Percentiles rank a stretch among this genome's conserved stretches.
Conservation (phyloP, 2,113 vertebrate species). For the Equus przewalskii region DNA sequence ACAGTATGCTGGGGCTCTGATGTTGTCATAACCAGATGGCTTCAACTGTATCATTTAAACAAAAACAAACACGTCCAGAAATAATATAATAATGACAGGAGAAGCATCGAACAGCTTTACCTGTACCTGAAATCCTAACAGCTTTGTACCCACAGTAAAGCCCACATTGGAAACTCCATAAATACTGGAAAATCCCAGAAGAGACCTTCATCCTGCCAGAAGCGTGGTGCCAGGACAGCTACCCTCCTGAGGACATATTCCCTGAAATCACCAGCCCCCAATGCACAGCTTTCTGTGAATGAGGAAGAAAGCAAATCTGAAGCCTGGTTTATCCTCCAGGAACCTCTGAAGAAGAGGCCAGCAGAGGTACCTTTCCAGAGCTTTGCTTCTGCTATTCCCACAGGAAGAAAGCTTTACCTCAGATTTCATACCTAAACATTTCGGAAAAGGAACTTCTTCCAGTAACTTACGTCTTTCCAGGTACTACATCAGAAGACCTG, state of each 20-base stretch:
- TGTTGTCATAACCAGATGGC: constrained; percentile 88
- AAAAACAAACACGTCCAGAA: constrained; percentile 79
- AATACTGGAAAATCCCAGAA: neutral
- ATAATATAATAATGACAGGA: constrained; percentile 25
- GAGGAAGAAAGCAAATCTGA: neutral
- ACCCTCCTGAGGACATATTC: constrained; percentile 38
- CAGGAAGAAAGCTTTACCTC: constrained; percentile 53
- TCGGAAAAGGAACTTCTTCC: constrained; percentile 66
- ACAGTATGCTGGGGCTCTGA: constrained; percentile 87
- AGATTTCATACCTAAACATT: neutral
- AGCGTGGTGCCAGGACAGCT: neutral
- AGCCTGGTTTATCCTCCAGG: neutral
- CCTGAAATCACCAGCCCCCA: neutral
- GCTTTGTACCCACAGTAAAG: neutral
- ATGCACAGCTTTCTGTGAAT: neutral
- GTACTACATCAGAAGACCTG: neutral
- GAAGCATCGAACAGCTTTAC: constrained; percentile 54
- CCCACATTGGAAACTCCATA: constrained; percentile 14
- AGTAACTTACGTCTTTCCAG: constrained; percentile 7
- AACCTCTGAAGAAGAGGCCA: neutral
- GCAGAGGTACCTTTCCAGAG: constrained; percentile 49
- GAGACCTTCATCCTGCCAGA: neutral
- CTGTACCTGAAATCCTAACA: neutral
- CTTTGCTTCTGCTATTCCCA: constrained; percentile 47
- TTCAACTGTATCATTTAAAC: constrained; percentile 86